Base-by-base conservation (phyloP, 1,140 invertebrate species). In the Sycobia sp. region DNA sequence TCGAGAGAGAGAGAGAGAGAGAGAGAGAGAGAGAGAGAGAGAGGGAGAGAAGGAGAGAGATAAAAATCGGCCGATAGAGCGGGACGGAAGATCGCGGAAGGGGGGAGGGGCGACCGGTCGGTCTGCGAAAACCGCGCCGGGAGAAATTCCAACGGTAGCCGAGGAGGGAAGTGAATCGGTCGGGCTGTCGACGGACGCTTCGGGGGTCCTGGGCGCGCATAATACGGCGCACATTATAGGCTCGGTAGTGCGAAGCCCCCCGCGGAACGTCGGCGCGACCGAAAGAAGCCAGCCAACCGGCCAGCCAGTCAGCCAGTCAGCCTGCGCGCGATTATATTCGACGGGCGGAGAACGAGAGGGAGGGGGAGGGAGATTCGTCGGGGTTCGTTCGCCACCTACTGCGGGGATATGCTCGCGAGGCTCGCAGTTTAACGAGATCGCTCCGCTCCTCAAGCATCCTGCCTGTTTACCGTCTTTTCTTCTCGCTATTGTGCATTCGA, bases 351-450 rank as follows among this genome's bases (percentile, higher is more conserved):
- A n/a, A n/a, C n/a, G n/a, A n/a, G n/a, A n/a, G n/a, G n/a, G n/a
- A n/a, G n/a, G n/a, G n/a, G n/a, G 66, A 71, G 66, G 69, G 36
- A 54, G 58, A 67, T 67, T 75, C 66, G 63, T 64, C 72, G 65
- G 67, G 72, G 75, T 72, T 70, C 29, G 29, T 71, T 70, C 68
- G 55, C 74, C 75, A 74, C 73, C 76, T 62, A 57, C 54, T 32
- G 51, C 25, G 25, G 18, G 16, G 18, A 22, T 39, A n/a, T 7
- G 38, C 41, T 4, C 16, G 41, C 4, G 38, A 39, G 51, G 22
- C 36, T 34, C 16, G 18, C 34, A 38, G 20, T 49, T 49, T 32
- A 49, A 49, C 47, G 47, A 47, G 44, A 47, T 47, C 22, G 22
- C 29, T 32, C 29, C 29, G 4, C 29, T 32, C 13, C 25, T 7